Conservation (phyloP, 2,113 vertebrate species). For the Gallinago jamesoni region DNA sequence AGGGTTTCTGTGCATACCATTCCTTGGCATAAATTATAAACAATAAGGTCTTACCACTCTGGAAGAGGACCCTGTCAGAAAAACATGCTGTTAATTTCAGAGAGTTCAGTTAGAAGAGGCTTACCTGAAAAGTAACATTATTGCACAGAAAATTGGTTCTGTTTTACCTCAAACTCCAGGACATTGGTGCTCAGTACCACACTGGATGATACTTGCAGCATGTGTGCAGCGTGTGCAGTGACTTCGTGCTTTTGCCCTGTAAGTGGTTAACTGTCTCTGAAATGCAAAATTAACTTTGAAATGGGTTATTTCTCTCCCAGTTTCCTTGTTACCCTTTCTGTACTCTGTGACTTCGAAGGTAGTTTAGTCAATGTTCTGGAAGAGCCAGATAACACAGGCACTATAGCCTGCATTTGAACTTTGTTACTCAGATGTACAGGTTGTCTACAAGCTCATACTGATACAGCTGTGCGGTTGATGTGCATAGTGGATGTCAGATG, state of each 20-base stretch:
- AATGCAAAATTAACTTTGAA: not conserved
- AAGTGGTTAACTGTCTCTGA: not conserved
- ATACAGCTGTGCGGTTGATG: fast-evolving
- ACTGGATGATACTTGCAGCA: not conserved
- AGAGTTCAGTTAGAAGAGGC: not conserved
- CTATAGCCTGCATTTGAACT: not conserved
- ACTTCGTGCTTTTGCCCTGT: not conserved
- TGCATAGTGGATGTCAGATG: not conserved
- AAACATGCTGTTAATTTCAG: not conserved
- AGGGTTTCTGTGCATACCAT: not conserved
- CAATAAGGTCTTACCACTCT: not conserved
- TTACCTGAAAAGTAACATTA: not conserved
- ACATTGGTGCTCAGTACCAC: not conserved
- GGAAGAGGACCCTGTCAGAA: not conserved
- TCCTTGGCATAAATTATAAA: not conserved
- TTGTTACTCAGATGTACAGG: not conserved
- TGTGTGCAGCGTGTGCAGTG: fast-evolving
- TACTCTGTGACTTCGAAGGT: not conserved
- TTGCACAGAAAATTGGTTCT: not conserved
- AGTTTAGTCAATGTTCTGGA: not conserved
- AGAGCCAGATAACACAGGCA: not conserved
- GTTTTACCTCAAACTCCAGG: not conserved
- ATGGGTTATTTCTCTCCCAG: not conserved
- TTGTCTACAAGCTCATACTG: not conserved
- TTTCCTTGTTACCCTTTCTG: not conserved